These are phyloP conservation scores for Leptogaster cylindrica DNA, from an alignment of 2,888 invertebrate genomes.

Conservation along the genomic window DNA sequence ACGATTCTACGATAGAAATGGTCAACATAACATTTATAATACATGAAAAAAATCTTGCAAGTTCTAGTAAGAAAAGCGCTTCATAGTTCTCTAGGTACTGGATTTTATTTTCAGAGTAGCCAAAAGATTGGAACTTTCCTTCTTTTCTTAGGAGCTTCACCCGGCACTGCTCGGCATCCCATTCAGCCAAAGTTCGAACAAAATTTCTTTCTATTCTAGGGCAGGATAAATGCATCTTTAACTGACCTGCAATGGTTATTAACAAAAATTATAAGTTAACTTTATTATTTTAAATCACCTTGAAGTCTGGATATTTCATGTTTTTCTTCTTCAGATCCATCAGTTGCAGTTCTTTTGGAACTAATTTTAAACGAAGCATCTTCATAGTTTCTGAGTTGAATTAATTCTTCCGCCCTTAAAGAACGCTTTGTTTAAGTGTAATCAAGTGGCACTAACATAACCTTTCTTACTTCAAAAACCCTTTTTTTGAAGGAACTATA, in stretches of 20 bases:
- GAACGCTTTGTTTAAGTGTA: not conserved
- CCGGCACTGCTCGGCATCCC: constrained; percentile 53
- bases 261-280: not conserved
- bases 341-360: constrained; percentile 18
- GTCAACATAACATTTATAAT: not conserved
- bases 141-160: constrained; percentile 56
- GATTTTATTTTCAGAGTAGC: constrained; percentile 53
- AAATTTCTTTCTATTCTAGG: constrained; percentile 55
- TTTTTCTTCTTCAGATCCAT: constrained; percentile 34
- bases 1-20: constrained; percentile 54
- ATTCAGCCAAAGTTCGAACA: constrained; percentile 54
- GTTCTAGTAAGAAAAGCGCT: constrained; percentile 57
- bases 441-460: not conserved
- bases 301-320: constrained; percentile 16
- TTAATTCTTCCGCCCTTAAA: constrained; percentile 29
- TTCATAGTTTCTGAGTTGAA: not conserved
- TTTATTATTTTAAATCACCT: not conserved
- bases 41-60: constrained; percentile 50
- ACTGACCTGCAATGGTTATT: constrained; percentile 49
- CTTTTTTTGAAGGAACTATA: not conserved
- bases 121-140: constrained; percentile 58
- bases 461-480: constrained; percentile 35
- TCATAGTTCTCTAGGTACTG: constrained; percentile 56
- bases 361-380: constrained; percentile 10
- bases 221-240: constrained; percentile 52